Evolutionary conservation across 1,140 invertebrate genomes (phyloP).

Genomic region (Conus ventricosus): DNA sequence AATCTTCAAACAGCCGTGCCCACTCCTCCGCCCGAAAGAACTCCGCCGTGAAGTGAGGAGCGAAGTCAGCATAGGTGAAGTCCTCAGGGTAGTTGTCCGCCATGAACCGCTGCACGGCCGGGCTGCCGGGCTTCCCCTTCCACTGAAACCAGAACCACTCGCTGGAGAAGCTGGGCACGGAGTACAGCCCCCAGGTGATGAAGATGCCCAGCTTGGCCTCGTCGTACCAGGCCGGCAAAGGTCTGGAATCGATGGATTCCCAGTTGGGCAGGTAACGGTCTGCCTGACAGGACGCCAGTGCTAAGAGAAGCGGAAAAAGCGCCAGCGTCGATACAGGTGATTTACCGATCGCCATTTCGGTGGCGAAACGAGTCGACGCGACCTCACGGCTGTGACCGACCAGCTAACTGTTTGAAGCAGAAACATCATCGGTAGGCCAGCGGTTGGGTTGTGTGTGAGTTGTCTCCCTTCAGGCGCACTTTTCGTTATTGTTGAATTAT

Average conservation of each 20-base stretch:
- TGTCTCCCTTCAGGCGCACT: no score
- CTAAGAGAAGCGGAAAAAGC: no score
- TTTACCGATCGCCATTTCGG: no score
- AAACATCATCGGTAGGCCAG: no score
- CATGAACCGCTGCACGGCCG: slow-evolving; percentile 62
- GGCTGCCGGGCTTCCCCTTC: slow-evolving; percentile 42
- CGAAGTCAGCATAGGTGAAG: slow-evolving; percentile 68
- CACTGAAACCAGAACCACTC: slow-evolving; percentile 69
- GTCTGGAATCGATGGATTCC: slow-evolving; percentile 72
- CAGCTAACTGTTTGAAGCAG: no score
- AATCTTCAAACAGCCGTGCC: slow-evolving; percentile 53
- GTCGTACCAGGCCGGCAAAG: slow-evolving; percentile 74
- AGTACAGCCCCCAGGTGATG: slow-evolving; percentile 75
- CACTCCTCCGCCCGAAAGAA: slow-evolving; percentile 58
- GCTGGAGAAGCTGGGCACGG: slow-evolving; percentile 65
- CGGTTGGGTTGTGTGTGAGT: no score
- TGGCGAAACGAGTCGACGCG: no score
- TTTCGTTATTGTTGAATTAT: no score
- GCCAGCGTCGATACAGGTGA: no score
- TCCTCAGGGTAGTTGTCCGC: slow-evolving; percentile 62
- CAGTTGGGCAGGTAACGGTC: slow-evolving; percentile 63
- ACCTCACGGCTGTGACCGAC: no score
- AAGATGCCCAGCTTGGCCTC: slow-evolving; percentile 75
- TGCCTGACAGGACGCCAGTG: no score
- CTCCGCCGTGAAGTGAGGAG: slow-evolving; percentile 56